These are phyloP conservation scores for Carassius auratus DNA, from an alignment of 2,113 vertebrate genomes.

Conservation along the genomic window DNA sequence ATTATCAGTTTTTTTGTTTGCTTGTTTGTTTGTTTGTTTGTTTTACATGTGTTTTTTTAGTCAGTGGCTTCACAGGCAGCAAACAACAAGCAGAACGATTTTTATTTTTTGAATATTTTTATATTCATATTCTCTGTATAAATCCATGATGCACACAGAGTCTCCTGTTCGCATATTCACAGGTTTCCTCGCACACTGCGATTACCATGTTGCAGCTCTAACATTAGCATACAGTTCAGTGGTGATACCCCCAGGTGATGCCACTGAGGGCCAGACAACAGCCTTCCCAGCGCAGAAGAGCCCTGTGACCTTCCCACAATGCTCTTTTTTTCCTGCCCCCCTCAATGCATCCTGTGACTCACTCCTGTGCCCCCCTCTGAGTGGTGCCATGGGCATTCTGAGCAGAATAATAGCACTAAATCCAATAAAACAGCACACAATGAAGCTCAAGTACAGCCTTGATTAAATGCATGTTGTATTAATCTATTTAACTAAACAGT, in stretches of 20 bases:
- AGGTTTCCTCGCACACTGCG: constrained; percentile 42
- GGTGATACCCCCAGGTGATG: constrained; percentile 56
- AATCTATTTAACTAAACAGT: constrained; percentile 26
- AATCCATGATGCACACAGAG: neutral
- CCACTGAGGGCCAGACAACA: constrained; percentile 65
- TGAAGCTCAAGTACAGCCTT: constrained; percentile 29
- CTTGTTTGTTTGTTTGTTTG: too few relatives aligned
- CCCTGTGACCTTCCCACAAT: constrained; percentile 73
- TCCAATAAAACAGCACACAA: constrained; percentile 24
- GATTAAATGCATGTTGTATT: constrained; percentile 36
- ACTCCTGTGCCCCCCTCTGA: constrained; percentile 2
- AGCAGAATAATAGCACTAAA: constrained; percentile 38
- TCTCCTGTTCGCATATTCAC: constrained; percentile 7
- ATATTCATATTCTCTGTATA: too few relatives aligned
- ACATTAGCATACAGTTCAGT: constrained; percentile 67
- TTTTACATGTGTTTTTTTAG: too few relatives aligned
- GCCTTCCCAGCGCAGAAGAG: constrained; percentile 63
- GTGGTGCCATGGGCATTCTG: constrained; percentile 37
- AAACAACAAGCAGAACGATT: too few relatives aligned
- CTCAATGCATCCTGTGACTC: constrained; percentile 65
- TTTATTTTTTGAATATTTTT: too few relatives aligned
- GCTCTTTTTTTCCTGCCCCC: constrained; percentile 52
- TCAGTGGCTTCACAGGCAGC: too few relatives aligned
- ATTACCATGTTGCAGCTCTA: constrained; percentile 64
- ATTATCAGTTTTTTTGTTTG: too few relatives aligned